Conservation (phyloP, 2,113 vertebrate genomes). For the Zosterops lateralis region DNA sequence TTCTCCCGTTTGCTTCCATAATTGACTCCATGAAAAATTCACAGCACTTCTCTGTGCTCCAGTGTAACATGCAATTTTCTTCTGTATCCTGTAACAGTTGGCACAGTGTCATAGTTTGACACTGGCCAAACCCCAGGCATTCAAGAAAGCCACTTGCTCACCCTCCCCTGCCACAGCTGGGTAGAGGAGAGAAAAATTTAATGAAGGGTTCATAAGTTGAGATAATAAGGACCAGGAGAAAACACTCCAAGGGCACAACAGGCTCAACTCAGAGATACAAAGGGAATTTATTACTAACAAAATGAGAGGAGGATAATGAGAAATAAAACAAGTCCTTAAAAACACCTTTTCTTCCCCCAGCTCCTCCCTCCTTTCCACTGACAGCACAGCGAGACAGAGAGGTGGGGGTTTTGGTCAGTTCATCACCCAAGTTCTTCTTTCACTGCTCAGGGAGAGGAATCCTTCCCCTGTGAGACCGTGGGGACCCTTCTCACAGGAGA, state of each 20-base stretch:
- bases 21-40: neutral
- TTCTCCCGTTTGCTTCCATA: neutral
- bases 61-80: neutral
- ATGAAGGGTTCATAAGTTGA: neutral
- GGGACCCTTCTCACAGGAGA: too few species aligned
- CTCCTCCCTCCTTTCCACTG: rapidly evolving
- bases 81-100: neutral
- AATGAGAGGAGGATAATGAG: neutral
- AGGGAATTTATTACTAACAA: neutral
- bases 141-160: neutral
- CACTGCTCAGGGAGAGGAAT: too few species aligned
- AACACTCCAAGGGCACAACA: neutral
- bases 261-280: neutral
- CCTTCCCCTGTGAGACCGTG: too few species aligned
- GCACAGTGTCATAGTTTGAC: neutral
- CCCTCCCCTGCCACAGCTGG: neutral
- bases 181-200: neutral
- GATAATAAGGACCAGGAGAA: neutral
- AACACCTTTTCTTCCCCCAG: neutral
- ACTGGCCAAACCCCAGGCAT: neutral
- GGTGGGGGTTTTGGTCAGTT: neutral
- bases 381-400: neutral
- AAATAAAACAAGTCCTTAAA: neutral
- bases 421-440: neutral
- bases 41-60: neutral